Evolutionary conservation across 2,113 vertebrate species (phyloP), one percentile per base, ranked within the genome.

Genomic region (Semnornis frantzii): DNA sequence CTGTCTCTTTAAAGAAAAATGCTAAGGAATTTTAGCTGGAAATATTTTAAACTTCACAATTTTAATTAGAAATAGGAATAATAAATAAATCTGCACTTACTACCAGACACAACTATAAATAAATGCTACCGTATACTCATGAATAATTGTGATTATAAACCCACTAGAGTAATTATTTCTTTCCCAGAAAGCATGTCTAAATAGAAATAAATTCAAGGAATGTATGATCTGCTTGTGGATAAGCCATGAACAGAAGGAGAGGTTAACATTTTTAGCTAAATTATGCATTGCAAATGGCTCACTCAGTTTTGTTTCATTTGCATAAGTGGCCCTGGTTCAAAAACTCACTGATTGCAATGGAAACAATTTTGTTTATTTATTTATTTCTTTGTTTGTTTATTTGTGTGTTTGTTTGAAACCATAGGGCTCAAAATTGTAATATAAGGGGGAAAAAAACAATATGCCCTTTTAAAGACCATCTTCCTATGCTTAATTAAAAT

Each of bases 211-310:
- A 93, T 95, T 89, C 62, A 90, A 83, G 25, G 44, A 93, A 78
- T 1, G 15, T 95, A 81, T 80, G 91, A 96, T 92, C 30, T 92
- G 78, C 34, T 91, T 85, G 71, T 89, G 78, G 83, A 90, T 91
- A 94, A 91, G 58, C 80, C 73, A 88, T 78, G 88, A 96, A 91
- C 92, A 96, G 94, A 96, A 93, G 85, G 92, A 95, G 78, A 93
- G 89, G 92, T 93, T 96, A 96, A 89, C 78, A 92, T 93, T 95
- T 96, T 95, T 95, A 96, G 87, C 55, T 95, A 95, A 94, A 93
- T 94, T 96, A 95, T 94, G 91, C 92, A 94, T 89, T 95, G 84
- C 71, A 96, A 95, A 92, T 91, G 60, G 78, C 71, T 95, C 75
- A 85, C 42, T 92, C 34, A 12, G 46, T 87, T 94, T 87, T 90